A percentile compares a stretch with the other conserved stretches of the same genome.
phyloP scores from a whole-genome alignment of 2,113 vertebrate species.

The Struthio camelus region DNA sequence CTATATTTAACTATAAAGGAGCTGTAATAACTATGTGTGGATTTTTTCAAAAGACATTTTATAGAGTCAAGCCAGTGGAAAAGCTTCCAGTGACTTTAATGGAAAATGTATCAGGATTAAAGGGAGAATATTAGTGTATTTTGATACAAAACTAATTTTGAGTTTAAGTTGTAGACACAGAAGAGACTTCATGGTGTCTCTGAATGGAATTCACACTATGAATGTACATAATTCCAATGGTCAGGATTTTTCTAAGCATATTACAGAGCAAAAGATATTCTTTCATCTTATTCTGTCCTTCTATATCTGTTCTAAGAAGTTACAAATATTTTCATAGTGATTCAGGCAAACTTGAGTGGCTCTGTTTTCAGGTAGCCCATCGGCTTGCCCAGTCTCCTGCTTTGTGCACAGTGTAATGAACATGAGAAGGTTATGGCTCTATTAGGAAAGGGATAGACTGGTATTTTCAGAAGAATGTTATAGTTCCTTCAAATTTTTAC shows the following conservation, averaged over 20 bases:
- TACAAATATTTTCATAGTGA: neutral
- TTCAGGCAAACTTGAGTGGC: neutral
- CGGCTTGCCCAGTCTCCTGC: neutral
- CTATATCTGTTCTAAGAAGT: neutral
- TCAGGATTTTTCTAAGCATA: neutral
- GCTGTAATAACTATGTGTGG: neutral
- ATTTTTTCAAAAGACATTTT: neutral
- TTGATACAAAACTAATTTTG: neutral
- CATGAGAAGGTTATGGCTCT: neutral
- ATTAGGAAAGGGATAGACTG: neutral
- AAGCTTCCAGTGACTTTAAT: neutral
- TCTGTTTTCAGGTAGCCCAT: neutral
- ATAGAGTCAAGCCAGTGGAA: neutral
- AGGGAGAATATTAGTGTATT: neutral
- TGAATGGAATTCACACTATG: neutral
- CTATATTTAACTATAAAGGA: slow-evolving; percentile 14
- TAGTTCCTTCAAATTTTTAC: neutral
- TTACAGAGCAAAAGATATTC: neutral
- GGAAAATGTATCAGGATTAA: neutral
- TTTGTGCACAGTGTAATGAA: neutral
- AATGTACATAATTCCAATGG: neutral
- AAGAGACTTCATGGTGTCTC: neutral
- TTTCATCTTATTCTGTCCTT: neutral
- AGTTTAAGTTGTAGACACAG: neutral
- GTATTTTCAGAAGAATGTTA: neutral